Evolutionary conservation across 2,888 invertebrate genomes (phyloP), one percentile per base, ranked within the genome.

Genomic region (Pachydiplax longipennis): DNA sequence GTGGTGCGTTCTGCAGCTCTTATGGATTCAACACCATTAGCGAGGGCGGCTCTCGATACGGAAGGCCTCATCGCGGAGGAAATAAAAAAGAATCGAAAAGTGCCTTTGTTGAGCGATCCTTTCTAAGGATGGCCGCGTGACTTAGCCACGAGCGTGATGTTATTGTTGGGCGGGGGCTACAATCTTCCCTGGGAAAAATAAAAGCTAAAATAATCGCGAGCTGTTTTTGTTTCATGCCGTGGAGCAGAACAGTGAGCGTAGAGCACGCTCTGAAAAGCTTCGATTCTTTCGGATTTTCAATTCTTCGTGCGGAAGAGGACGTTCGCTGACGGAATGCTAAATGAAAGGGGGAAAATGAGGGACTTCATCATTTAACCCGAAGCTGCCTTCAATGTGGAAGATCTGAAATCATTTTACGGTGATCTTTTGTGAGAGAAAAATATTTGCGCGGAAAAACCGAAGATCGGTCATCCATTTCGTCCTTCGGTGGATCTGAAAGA

Each of bases 81-180:
- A 83, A 83, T 13, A 87, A 87, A 87, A 65, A 65, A 87, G 35
- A n/a, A 37, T 37, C 37, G 87, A 61, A 87, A 61, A 58, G 87
- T 22, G 87, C 22, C 61, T 61, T 87, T 87, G 87, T 87, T 37
- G 37, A 37, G 61, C 25, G 87, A 87, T 58, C 61, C 58, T 87
- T 87, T 87, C 87, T 61, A 18, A n/a, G 87, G 58, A 87, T 37
- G 61, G 12, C 87, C n/a, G 65, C 87, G 87, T 87, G 87, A 87
- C 87, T 87, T 48, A 37, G 58, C 35, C 87, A 87, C 35, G 37
- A 35, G 35, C 87, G 87, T 87, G 87, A 35, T 35, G 37, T 87
- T 87, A 87, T 87, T 87, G 87, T 87, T 61, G 87, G 8, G 61
- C 37, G 87, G 31, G 53, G 53, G 18, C 53, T 37, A 37, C 37